Percentiles rank a stretch among this genome's conserved stretches.
Evolutionary conservation across 30 jellyfish, hydroid and myxozoan genomes (phyloP).

Genomic region (Turritopsis dohrnii): DNA sequence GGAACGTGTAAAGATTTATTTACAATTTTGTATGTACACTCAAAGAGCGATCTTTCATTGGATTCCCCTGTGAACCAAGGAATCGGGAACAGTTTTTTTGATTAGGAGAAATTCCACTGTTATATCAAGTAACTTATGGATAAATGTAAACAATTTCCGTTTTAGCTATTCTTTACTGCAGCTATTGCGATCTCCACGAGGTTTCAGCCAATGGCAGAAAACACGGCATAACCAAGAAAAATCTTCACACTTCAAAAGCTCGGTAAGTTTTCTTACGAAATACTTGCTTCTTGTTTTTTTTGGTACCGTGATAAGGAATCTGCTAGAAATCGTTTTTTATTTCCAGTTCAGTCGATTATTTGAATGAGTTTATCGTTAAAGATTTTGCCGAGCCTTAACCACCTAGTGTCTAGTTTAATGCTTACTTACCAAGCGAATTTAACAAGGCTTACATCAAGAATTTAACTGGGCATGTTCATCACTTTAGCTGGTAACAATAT

Average conservation of each 20-base stretch:
- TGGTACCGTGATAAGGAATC: no score
- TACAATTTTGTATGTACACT: neutral
- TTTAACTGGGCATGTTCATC: no score
- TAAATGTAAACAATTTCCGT: no score
- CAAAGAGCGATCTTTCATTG: neutral
- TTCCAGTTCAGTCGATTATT: neutral
- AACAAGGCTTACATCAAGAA: no score
- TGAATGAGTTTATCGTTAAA: neutral
- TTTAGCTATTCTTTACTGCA: conserved; percentile 65
- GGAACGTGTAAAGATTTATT: conserved; percentile 50
- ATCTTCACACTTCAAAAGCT: conserved; percentile 15
- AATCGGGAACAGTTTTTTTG: neutral
- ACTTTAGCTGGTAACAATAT: no score
- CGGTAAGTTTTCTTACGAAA: conserved; percentile 21
- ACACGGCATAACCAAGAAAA: conserved; percentile 55
- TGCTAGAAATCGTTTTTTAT: no score
- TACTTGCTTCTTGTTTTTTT: no score
- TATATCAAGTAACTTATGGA: no score
- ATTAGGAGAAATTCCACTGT: no score
- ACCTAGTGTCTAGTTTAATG: no score
- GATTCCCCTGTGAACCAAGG: neutral
- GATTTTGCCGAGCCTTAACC: no score
- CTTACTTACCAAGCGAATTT: no score
- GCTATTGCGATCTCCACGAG: conserved; percentile 51
- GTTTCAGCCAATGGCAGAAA: conserved; percentile 65